phyloP scores from a whole-genome alignment of 23 tunicate genomes.

The Ascidia mentula region DNA sequence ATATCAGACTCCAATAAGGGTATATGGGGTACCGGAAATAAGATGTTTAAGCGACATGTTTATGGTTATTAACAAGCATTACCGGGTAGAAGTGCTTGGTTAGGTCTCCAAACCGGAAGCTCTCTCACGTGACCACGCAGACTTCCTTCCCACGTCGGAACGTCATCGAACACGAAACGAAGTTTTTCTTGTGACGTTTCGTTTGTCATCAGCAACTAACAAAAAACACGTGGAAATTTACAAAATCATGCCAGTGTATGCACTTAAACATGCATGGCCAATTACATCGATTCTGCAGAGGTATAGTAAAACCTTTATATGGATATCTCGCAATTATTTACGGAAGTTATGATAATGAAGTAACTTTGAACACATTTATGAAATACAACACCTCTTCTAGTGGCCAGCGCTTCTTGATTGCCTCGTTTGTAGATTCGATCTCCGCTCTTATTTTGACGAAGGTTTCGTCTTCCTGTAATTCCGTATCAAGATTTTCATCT shows the following conservation, averaged over 20 bases:
- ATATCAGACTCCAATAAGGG: too few relatives aligned
- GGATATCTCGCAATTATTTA: too few relatives aligned
- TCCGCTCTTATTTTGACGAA: constrained; percentile 25
- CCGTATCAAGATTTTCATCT: background rate
- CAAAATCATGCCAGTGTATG: too few relatives aligned
- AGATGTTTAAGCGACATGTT: too few relatives aligned
- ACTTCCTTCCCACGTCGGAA: constrained; percentile 85
- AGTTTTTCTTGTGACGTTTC: constrained; percentile 55
- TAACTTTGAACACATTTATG: too few relatives aligned
- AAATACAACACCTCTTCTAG: constrained; percentile 75
- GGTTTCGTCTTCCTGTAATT: background rate
- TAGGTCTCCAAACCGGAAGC: constrained; percentile 66
- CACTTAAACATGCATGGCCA: too few relatives aligned
- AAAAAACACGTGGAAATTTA: too few relatives aligned
- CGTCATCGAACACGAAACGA: constrained; percentile 77
- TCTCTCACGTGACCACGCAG: constrained; percentile 62
- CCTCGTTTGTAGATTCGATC: constrained; percentile 25
- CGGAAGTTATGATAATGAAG: too few relatives aligned
- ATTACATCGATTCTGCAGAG: too few relatives aligned
- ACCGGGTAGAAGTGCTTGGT: constrained; percentile 26
- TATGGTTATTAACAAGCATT: too few relatives aligned
- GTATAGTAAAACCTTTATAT: too few relatives aligned
- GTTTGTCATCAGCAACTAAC: constrained; percentile 59
- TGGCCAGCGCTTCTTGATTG: constrained; percentile 56
- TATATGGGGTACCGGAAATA: too few relatives aligned